Evolutionary conservation across 2,113 vertebrate species (phyloP).

Genomic region (Amia ocellicauda): DNA sequence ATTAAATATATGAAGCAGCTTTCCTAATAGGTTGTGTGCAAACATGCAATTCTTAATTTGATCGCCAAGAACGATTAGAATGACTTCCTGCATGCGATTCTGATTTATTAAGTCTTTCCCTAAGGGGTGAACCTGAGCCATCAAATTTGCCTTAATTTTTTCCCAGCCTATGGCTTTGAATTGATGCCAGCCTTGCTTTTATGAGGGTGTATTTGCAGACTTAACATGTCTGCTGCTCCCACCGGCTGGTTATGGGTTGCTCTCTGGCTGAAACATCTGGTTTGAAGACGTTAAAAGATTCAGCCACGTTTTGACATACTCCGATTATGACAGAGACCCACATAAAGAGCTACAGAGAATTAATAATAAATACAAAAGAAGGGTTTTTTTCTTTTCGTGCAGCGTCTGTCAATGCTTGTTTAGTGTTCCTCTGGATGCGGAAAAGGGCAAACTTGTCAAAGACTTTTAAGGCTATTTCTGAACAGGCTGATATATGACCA

Average conservation of each 20-base stretch:
- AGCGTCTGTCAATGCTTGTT: slow-evolving; percentile 30
- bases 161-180: slow-evolving; percentile 2
- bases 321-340: slow-evolving; percentile 57
- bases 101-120: background rate
- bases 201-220: background rate
- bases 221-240: background rate
- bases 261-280: background rate
- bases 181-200: background rate
- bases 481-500: slow-evolving; percentile 10
- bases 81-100: background rate
- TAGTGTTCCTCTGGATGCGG: slow-evolving; percentile 38
- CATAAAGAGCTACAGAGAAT: slow-evolving; percentile 54
- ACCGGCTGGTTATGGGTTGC: background rate
- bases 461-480: slow-evolving; percentile 41
- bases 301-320: slow-evolving; percentile 25
- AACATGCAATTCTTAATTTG: background rate
- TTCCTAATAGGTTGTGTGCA: background rate
- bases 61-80: background rate
- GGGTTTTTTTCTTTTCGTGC: slow-evolving; percentile 30
- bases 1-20: background rate
- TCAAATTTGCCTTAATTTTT: background rate
- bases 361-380: slow-evolving; percentile 60
- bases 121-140: background rate
- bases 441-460: slow-evolving; percentile 53
- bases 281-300: background rate